Base-by-base conservation (phyloP, 2,797 vertebrate species). In the Sebastes taczanowskii region DNA sequence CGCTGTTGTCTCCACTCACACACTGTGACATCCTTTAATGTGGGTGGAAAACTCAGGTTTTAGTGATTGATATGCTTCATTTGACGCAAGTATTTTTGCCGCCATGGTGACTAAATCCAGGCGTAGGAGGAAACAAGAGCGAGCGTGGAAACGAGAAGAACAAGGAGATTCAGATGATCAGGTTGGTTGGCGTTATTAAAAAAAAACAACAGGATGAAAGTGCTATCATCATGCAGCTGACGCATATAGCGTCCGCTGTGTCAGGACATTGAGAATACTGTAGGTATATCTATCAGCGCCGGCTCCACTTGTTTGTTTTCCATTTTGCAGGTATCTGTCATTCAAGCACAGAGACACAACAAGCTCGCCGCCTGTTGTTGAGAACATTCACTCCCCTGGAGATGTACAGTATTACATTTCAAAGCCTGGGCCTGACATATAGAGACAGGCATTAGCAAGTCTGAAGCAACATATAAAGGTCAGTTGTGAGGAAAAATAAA, bases 71-170 rank as follows among this genome's bases (percentile, higher is more conserved):
- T 88, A 77, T 58, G 68, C 85, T 25, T 81, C 83, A 91, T 90
- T 77, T 86, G 86, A 88, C 83, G 68, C 68, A 34, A 46, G 65
- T 84, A 84, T 93, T 95, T 49, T 84, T 91, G 91, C 86, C 82
- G 49, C 91, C 93, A 91, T 93, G 88, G 92, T 35, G 92, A 94
- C 90, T 73, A 82, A 86, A 88, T 65, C 82, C 55, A 71, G 69
- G 90, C 81, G 85, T 83, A 78, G 86, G 87, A 82, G 72, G 87
- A 71, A 82, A 84, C 82, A 80, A 84, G 83, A 85, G 75, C 72
- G 20, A 83, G 65, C 77, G 52, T 82, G 76, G 81, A 90, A 86
- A 82, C 73, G 63, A 71, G 89, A 78, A 89, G 89, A 78, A 89
- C 74, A 80, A 84, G 79, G 88, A 84, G 66, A 92, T 61, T 74